Percentiles rank a stretch among this genome's conserved stretches.
phyloP scores from a whole-genome alignment of 2,888 invertebrate species.

The Perizoma flavofasciatum region DNA sequence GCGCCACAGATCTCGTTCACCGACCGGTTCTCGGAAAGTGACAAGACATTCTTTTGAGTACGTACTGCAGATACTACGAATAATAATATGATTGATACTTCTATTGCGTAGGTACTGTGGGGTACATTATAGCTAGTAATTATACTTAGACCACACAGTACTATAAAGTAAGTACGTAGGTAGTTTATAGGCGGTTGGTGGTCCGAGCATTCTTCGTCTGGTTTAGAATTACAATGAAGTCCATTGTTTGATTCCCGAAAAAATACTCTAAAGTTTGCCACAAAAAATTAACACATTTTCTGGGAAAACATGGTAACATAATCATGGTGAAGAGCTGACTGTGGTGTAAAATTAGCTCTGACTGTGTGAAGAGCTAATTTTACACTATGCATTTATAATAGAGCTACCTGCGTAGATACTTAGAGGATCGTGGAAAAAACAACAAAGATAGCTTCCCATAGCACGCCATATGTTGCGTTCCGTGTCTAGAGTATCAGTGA shows the following conservation, averaged over 20 bases:
- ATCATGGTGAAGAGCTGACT: conserved; percentile 9
- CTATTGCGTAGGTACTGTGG: conserved; percentile 1
- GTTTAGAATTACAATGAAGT: conserved; percentile 47
- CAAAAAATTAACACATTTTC: conserved; percentile 13
- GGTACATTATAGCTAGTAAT: conserved; percentile 2
- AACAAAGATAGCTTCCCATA: conserved; percentile 55
- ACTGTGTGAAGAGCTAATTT: conserved; percentile 25
- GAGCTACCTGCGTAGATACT: conserved; percentile 32
- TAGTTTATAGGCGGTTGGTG: conserved; percentile 32
- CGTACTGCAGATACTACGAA: conserved; percentile 40
- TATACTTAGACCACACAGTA: conserved; percentile 7
- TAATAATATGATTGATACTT: conserved; percentile 36
- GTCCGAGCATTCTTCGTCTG: conserved; percentile 38
- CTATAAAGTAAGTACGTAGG: conserved; percentile 8
- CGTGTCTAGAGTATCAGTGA: conserved; percentile 47
- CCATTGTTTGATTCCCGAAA: conserved; percentile 49
- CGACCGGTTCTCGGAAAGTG: conserved; percentile 73
- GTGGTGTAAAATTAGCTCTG: no score
- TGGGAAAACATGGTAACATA: conserved; percentile 7
- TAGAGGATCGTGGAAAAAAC: conserved; percentile 55
- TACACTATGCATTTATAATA: conserved; percentile 28
- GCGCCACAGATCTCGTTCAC: conserved; percentile 50
- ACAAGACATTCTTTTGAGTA: conserved; percentile 63
- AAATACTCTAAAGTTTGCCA: conserved; percentile 30
- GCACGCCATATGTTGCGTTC: conserved; percentile 59